Percentiles rank a stretch among this genome's conserved stretches.
Conservation (phyloP, 2,113 vertebrate genomes). For the Charina bottae region DNA sequence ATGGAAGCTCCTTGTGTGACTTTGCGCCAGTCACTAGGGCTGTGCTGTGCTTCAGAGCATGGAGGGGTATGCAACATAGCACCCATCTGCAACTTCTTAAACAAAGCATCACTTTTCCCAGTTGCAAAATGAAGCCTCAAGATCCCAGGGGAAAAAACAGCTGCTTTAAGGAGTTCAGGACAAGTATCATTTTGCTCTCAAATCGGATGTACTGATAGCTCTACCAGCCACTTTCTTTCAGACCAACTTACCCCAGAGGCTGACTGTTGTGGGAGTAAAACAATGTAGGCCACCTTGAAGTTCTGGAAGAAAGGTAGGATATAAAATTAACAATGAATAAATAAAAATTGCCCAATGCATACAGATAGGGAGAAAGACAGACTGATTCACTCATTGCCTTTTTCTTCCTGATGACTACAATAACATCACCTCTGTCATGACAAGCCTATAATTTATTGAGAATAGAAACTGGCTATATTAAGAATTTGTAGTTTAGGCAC, state of each 20-base stretch:
- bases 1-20: not conserved
- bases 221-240: not conserved
- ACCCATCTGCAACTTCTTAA: not conserved
- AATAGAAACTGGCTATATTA: not conserved
- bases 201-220: not conserved
- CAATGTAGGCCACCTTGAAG: not conserved
- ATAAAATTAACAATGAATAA: not conserved
- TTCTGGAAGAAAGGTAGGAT: not conserved
- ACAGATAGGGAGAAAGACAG: not conserved
- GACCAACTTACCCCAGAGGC: not conserved
- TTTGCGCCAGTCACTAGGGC: not conserved
- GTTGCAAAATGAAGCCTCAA: not conserved
- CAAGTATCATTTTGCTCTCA: not conserved
- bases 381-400: not conserved
- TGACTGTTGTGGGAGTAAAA: not conserved
- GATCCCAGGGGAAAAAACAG: not conserved
- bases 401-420: not conserved
- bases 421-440: not conserved
- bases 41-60: not conserved
- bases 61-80: not conserved
- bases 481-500: not conserved
- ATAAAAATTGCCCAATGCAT: not conserved
- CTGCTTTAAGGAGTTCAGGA: not conserved
- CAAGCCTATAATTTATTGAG: not conserved
- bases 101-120: not conserved